Evolutionary conservation across 2,113 vertebrate genomes (phyloP), one percentile per base, ranked within the genome.

Genomic region (Syngnathus scovelli): DNA sequence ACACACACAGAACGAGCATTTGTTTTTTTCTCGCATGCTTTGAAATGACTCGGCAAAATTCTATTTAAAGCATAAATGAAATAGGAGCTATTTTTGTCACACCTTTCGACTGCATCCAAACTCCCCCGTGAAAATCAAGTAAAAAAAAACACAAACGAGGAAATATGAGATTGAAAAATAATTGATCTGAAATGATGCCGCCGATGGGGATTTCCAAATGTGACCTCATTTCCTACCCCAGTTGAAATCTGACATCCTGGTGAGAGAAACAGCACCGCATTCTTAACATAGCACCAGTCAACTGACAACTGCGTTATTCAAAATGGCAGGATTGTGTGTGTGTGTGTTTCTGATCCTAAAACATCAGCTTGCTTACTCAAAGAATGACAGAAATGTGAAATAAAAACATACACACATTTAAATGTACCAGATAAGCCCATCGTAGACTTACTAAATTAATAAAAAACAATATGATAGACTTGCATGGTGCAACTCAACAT

Each of bases 71-170:
- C 60, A 55, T 58, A 56, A 21, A 72, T 49, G 51, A 36, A 61
- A 65, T 43, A 55, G 2, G 21, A 18, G 2, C 76, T 81, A 80
- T 85, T 82, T 77, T 46, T 80, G 68, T 6, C 61, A 44, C 63
- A 79, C 67, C 46, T 77, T 76, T 64, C 37, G 44, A 65, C 27
- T 21, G 46, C 44, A 36, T n/a, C 18, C 44, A 38, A 51, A 58
- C 58, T 55, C 56, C 48, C 27, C 27, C 27, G 27, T 33, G 27
- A 33, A 33, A 33, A 3, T 33, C 27, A 33, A 15, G 23, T 33
- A 38, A 44, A 46, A 80, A 61, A 68, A 46, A 67, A 11, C 23
- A 43, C 19, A 41, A 7, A 64, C 58, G 11, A 67, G 21, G 6
- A 68, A 54, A 80, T 18, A 67, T 23, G 66, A 44, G 49, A 65